phyloP scores from a whole-genome alignment of 2,888 invertebrate species.

The Netelia virgata region DNA sequence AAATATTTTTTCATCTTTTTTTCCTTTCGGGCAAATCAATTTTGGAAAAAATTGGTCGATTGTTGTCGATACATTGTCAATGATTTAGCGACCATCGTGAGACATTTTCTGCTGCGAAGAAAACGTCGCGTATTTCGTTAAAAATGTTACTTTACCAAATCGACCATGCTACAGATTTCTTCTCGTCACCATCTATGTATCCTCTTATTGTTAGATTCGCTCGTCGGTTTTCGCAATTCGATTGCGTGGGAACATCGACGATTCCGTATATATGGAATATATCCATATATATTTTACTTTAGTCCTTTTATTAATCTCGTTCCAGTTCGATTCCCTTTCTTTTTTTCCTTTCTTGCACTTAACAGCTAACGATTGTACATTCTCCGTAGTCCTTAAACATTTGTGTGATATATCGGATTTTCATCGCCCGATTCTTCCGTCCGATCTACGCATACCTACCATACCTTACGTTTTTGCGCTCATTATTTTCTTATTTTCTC shows the following conservation, averaged over 20 bases:
- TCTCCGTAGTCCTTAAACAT: slow-evolving; percentile 52
- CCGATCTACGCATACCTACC: not conserved
- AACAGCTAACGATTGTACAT: slow-evolving; percentile 68
- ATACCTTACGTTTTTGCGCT: slow-evolving; percentile 22
- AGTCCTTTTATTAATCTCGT: slow-evolving; percentile 15
- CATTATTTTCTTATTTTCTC: slow-evolving; percentile 38
- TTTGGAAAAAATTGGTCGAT: not conserved
- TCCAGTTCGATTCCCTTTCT: slow-evolving; percentile 35
- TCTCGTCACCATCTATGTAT: not conserved
- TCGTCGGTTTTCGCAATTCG: slow-evolving; percentile 3
- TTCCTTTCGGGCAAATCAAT: not conserved
- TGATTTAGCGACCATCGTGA: too few species aligned
- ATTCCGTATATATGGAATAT: slow-evolving; percentile 25
- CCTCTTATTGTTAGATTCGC: not conserved
- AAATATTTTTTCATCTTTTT: not conserved
- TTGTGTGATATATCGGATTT: slow-evolving; percentile 36
- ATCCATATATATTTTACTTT: slow-evolving; percentile 12
- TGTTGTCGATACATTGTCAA: too few species aligned
- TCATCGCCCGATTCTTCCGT: not conserved
- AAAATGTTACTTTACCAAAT: not conserved
- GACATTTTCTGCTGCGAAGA: too few species aligned
- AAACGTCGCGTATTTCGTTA: too few species aligned
- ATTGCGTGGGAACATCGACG: not conserved
- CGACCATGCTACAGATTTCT: not conserved
- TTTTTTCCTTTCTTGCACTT: slow-evolving; percentile 48